phyloP scores from a whole-genome alignment of 2,113 vertebrate genomes.

The Gobius niger region DNA sequence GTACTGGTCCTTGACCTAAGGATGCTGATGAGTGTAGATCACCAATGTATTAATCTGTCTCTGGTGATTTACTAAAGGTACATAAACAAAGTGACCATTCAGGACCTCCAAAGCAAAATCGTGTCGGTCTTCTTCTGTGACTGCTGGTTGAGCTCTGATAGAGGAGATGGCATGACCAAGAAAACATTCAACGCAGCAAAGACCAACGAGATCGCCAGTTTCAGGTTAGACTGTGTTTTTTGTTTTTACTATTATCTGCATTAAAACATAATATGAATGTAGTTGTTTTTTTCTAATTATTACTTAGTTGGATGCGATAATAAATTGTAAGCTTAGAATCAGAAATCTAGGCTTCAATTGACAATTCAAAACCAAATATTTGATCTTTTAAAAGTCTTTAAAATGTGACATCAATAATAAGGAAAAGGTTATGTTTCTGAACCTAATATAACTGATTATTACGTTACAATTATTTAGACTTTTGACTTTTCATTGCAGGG shows the following conservation, averaged over 20 bases:
- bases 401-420: too few relatives aligned
- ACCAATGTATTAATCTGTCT: background rate
- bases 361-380: too few relatives aligned
- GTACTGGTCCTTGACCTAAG: constrained; percentile 43
- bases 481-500: too few relatives aligned
- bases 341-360: too few relatives aligned
- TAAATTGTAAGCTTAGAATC: too few relatives aligned
- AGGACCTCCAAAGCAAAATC: constrained; percentile 72
- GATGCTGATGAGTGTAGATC: background rate
- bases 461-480: too few relatives aligned
- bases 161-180: constrained; percentile 68
- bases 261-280: background rate
- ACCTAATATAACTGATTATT: too few relatives aligned
- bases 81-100: constrained; percentile 70
- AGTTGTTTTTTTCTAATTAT: too few relatives aligned
- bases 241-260: background rate
- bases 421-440: too few relatives aligned
- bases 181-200: constrained; percentile 77
- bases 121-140: constrained; percentile 76
- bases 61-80: constrained; percentile 64
- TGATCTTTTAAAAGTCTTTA: too few relatives aligned
- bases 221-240: constrained; percentile 64
- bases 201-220: constrained; percentile 77
- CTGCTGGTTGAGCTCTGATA: constrained; percentile 73
- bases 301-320: too few relatives aligned